A percentile compares a stretch with the other conserved stretches of the same genome.
Conservation (phyloP, 2,113 vertebrate genomes). For the Chaenocephalus aceratus region DNA sequence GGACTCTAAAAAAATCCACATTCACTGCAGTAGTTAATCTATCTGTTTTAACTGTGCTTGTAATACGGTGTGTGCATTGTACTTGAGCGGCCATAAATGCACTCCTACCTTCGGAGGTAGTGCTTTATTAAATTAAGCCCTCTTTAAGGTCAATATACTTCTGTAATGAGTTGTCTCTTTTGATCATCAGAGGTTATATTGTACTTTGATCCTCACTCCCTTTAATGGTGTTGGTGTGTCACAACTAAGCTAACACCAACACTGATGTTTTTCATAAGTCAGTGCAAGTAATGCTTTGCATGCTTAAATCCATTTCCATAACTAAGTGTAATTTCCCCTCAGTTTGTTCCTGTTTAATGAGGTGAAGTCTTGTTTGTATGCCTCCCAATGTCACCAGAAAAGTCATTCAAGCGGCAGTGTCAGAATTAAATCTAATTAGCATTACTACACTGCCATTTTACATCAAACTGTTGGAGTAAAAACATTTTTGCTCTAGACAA, state of each 20-base stretch:
- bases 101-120: slow-evolving; percentile 66
- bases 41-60: slow-evolving; percentile 61
- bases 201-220: slow-evolving; percentile 73
- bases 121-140: slow-evolving; percentile 81
- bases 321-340: slow-evolving; percentile 99
- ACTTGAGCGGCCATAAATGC: slow-evolving; percentile 60
- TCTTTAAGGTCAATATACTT: slow-evolving; percentile 85
- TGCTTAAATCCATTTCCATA: slow-evolving; percentile 99
- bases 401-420: slow-evolving; percentile 94
- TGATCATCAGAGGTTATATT: slow-evolving; percentile 82
- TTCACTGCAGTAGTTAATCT: slow-evolving; percentile 48
- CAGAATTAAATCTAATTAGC: slow-evolving; percentile 97
- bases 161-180: slow-evolving; percentile 84
- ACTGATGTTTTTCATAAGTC: slow-evolving; percentile 87
- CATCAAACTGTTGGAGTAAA: slow-evolving; percentile 76
- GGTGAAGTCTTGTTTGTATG: slow-evolving; percentile 99
- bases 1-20: slow-evolving; percentile 41
- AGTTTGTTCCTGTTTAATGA: slow-evolving; percentile 99
- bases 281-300: slow-evolving; percentile 97
- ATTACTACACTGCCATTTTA: slow-evolving; percentile 89
- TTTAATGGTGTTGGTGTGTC: slow-evolving; percentile 77
- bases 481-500: slow-evolving; percentile 80
- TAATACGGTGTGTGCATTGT: slow-evolving; percentile 60
- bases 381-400: slow-evolving; percentile 98
- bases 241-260: slow-evolving; percentile 80